Base-by-base conservation (phyloP, 2,888 invertebrate species). In the Willowsia nigromaculata region DNA sequence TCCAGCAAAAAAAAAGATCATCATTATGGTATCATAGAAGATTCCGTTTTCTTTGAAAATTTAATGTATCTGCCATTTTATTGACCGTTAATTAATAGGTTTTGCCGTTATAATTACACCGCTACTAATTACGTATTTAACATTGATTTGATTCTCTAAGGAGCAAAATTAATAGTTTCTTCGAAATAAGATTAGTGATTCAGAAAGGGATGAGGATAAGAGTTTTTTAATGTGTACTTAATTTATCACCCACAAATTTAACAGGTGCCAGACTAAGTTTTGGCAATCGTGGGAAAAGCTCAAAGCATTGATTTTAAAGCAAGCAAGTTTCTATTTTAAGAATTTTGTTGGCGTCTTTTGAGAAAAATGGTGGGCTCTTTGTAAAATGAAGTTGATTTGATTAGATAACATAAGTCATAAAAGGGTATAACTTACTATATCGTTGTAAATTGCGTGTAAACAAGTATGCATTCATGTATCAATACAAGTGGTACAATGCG, bases 281-380 rank as follows among this genome's bases (percentile, higher is more conserved):
- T 65, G 65, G 65, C 65, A 65, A 33, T 65, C 37, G 65, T 33
- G 33, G 30, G 65, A 65, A 30, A 33, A 33, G 6, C 27, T 33
- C 65, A 33, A 33, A 33, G 33, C 33, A 65, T 6, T 71, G 68
- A 22, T 27, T 30, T 13, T 22, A 56, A n/a, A 30, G 30, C 56
- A 71, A n/a, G 25, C 50, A 27, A 76, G 76, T 76, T 76, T 76
- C 76, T 76, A 30, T 76, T 76, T 76, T 74, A 11, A 27, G 56
- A 18, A 40, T 59, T 22, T 56, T 80, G 15, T 80, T 80, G 80
- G 80, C 80, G 22, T 74, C 18, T 33, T 76, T 76, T 22, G 18
- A 53, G 50, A 33, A n/a, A 53, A 18, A 18, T 74, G 50, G 33
- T n/a, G 30, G 6, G 50, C 50, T 15, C 30, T 22, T 50, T 76